These are phyloP conservation scores for Dasyurus viverrinus DNA, from an alignment of 2,113 vertebrate species.

Conservation along the genomic window DNA sequence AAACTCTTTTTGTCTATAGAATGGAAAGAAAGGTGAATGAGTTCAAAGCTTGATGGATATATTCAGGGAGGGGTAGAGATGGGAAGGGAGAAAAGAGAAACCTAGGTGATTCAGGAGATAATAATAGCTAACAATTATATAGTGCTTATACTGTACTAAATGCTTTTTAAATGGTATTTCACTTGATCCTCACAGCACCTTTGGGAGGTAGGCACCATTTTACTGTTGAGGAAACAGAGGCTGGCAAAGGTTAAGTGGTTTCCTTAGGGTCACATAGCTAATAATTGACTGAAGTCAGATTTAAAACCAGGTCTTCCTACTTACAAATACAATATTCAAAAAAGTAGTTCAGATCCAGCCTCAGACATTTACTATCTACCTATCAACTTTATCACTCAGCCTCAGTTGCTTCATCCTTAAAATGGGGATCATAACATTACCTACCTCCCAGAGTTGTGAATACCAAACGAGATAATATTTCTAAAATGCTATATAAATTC, in stretches of 20 bases:
- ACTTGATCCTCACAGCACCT: background rate
- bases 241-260: background rate
- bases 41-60: constrained; percentile 20
- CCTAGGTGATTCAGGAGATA: background rate
- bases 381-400: background rate
- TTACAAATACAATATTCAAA: background rate
- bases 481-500: background rate
- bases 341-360: background rate
- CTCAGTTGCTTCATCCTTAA: background rate
- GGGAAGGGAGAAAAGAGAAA: background rate
- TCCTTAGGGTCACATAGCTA: background rate
- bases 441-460: background rate
- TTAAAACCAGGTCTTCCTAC: background rate
- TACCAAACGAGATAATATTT: background rate
- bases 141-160: too few relatives aligned
- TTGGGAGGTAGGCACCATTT: background rate
- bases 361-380: background rate
- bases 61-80: background rate
- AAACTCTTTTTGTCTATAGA: constrained; percentile 52
- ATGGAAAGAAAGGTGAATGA: constrained; percentile 47
- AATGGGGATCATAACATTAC: background rate
- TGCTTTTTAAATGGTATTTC: background rate
- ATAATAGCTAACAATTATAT: background rate
- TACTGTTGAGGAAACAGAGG: background rate
- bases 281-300: background rate